Evolutionary conservation across 2,113 vertebrate genomes (phyloP).

Genomic region (Ptychochromis oligacanthus): DNA sequence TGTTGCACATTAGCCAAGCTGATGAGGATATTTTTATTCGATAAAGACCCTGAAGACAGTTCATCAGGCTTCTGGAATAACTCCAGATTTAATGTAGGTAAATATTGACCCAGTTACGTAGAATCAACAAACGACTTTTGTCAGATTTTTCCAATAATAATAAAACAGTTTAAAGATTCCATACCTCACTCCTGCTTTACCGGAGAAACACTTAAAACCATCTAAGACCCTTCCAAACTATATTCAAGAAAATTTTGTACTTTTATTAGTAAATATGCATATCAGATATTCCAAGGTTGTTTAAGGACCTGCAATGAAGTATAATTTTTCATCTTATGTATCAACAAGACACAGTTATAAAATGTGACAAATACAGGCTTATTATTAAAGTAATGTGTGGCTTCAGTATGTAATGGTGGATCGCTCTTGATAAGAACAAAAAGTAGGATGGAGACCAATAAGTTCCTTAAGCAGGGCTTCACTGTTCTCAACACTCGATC

Average conservation of each 20-base stretch:
- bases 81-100: not conserved
- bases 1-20: not conserved
- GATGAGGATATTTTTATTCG: not conserved
- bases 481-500: not conserved
- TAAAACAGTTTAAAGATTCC: too few species aligned
- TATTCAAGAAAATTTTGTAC: too few species aligned
- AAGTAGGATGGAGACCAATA: not conserved
- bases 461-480: not conserved
- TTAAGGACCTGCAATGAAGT: too few species aligned
- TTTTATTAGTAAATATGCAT: too few species aligned
- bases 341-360: not conserved
- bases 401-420: not conserved
- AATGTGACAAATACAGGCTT: not conserved
- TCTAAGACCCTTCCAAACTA: too few species aligned
- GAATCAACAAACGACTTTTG: not conserved
- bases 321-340: too few species aligned
- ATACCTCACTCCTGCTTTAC: too few species aligned
- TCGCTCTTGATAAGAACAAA: not conserved
- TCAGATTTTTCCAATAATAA: too few species aligned
- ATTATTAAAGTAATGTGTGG: not conserved
- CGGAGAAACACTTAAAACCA: too few species aligned
- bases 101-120: not conserved
- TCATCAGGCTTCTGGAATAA: too few species aligned
- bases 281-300: too few species aligned
- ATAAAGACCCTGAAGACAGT: not conserved